A percentile compares a stretch with the other conserved stretches of the same genome.
These are phyloP conservation scores for Plebejus argus DNA, from an alignment of 2,888 invertebrate genomes.

Conservation along the genomic window DNA sequence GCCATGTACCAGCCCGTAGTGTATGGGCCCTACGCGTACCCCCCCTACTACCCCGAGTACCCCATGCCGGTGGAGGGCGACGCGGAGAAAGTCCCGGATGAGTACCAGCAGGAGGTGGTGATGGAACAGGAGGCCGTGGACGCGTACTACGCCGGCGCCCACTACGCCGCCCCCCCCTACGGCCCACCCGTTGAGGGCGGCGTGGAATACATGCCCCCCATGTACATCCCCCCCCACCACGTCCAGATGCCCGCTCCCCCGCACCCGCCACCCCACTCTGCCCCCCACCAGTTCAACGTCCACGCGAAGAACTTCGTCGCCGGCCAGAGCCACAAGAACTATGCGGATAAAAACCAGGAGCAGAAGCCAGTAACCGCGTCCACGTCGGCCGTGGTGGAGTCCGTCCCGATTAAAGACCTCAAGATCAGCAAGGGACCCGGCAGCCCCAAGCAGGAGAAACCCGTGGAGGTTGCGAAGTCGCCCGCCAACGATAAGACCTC, in stretches of 20 bases:
- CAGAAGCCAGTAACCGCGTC: slow-evolving; percentile 53
- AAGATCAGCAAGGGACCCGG: slow-evolving; percentile 64
- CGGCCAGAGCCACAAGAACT: slow-evolving; percentile 62
- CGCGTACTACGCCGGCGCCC: slow-evolving; percentile 70
- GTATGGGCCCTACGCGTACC: slow-evolving; percentile 72
- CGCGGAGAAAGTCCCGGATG: slow-evolving; percentile 69
- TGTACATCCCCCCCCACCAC: slow-evolving; percentile 68
- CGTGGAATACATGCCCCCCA: slow-evolving; percentile 70
- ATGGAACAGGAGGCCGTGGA: slow-evolving; percentile 77
- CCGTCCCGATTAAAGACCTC: slow-evolving; percentile 70
- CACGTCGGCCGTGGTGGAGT: slow-evolving; percentile 55
- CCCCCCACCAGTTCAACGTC: slow-evolving; percentile 74
- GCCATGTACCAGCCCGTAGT: slow-evolving; percentile 75
- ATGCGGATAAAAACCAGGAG: slow-evolving; percentile 57
- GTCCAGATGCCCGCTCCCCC: slow-evolving; percentile 60
- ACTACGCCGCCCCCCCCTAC: slow-evolving; percentile 63
- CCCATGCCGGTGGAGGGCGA: slow-evolving; percentile 72
- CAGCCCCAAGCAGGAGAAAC: slow-evolving; percentile 67
- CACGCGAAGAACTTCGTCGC: slow-evolving; percentile 77
- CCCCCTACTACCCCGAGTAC: slow-evolving; percentile 74
- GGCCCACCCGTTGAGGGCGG: slow-evolving; percentile 65
- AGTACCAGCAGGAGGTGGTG: slow-evolving; percentile 70
- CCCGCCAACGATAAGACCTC: slow-evolving; percentile 55
- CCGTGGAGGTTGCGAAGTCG: slow-evolving; percentile 52
- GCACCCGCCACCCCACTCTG: slow-evolving; percentile 59